Conservation (phyloP, 2,888 invertebrate species). For the Ommatoiulus sabulosus region DNA sequence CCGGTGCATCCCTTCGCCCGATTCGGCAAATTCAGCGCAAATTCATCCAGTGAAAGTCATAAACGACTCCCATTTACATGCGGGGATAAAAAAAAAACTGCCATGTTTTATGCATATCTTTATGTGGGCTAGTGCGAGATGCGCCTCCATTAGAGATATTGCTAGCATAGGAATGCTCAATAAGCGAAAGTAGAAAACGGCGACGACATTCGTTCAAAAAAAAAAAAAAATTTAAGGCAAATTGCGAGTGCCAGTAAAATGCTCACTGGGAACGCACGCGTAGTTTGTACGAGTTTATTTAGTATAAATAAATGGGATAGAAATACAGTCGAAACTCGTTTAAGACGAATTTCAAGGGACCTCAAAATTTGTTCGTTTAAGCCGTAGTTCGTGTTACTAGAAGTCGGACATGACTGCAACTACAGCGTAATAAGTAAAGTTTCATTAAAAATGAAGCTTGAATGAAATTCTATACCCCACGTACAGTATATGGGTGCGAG, state of each 20-base stretch:
- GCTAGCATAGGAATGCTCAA: not conserved
- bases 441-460: too few relatives aligned
- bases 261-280: not conserved
- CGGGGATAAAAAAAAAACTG: not conserved
- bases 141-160: constrained; percentile 30
- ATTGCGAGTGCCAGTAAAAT: not conserved
- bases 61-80: not conserved
- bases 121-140: not conserved
- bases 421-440: too few relatives aligned
- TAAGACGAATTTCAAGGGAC: too few relatives aligned
- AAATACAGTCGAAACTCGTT: too few relatives aligned
- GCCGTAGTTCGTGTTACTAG: too few relatives aligned
- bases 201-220: not conserved
- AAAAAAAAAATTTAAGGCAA: not conserved
- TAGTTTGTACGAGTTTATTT: not conserved
- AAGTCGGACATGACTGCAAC: too few relatives aligned
- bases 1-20: not conserved
- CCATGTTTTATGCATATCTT: constrained; percentile 7
- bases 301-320: not conserved
- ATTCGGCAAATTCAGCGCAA: not conserved
- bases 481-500: too few relatives aligned
- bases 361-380: too few relatives aligned
- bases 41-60: not conserved
- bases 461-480: too few relatives aligned
- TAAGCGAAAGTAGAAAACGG: not conserved